A percentile compares a stretch with the other conserved stretches of the same genome.
Evolutionary conservation across 2,113 vertebrate species (phyloP).

Genomic region (Herpailurus yagouaroundi): DNA sequence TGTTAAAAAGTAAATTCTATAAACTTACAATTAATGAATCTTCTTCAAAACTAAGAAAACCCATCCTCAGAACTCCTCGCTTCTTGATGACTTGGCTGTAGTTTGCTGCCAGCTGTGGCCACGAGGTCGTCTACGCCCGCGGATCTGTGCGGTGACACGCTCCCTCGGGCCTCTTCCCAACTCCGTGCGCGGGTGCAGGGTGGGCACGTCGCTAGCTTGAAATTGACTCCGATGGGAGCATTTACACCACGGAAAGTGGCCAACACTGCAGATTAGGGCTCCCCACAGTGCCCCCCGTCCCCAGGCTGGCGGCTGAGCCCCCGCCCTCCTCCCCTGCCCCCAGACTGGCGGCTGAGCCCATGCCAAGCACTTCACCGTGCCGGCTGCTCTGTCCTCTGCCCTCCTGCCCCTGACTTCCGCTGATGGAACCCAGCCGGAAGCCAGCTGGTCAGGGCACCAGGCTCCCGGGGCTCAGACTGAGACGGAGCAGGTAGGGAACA

Average conservation of each 20-base stretch:
- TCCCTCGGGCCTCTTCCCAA: rapidly evolving
- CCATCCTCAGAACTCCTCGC: background rate
- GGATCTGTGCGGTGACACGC: too few species aligned
- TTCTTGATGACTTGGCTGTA: background rate
- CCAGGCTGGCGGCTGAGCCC: background rate
- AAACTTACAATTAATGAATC: background rate
- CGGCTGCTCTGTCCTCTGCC: background rate
- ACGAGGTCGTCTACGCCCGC: rapidly evolving
- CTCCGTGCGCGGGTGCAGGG: background rate
- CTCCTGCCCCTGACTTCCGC: background rate
- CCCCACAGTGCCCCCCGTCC: background rate
- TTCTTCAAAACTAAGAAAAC: background rate
- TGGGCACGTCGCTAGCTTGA: rapidly evolving
- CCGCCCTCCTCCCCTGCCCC: too few species aligned
- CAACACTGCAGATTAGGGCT: rapidly evolving
- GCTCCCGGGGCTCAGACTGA: background rate
- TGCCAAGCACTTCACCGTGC: too few species aligned
- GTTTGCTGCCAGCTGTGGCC: rapidly evolving
- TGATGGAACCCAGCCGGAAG: background rate
- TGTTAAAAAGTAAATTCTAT: background rate
- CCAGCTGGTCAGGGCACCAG: background rate
- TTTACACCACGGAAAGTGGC: rapidly evolving
- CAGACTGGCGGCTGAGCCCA: too few species aligned
- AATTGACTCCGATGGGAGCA: rapidly evolving
- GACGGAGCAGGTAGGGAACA: background rate